Base-by-base conservation (phyloP, 1,140 invertebrate species). In the Scylla paramamosain region DNA sequence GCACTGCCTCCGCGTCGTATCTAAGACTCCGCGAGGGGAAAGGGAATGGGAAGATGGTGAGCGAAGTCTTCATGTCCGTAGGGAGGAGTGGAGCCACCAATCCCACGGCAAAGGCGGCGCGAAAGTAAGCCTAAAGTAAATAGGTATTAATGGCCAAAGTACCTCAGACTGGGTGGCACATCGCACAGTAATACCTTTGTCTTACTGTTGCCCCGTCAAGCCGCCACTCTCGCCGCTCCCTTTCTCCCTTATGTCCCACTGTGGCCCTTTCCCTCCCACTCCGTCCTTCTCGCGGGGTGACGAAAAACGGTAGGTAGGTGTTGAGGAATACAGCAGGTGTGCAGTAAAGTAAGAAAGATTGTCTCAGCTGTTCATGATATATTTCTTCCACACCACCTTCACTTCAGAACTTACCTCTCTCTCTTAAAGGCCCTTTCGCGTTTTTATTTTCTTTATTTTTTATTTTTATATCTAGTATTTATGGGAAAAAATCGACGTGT, bases 121-220 rank as follows among this genome's bases (percentile, higher is more conserved):
- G 28, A 52, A 91, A 91, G 52, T 91, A 91, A 59, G 89, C 89
- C 89, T 87, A 91, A 28, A 59, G 89, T 59, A 59, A 91, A 91
- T 32, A 52, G 28, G 89, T 91, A 91, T 7, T 31, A 89, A 48
- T 39, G 89, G 8, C 48, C n/a, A 59, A 25, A 91, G 48, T 59
- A 16, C 39, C 25, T 12, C 8, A 46, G 28, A 3, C 87, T 31
- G 89, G 52, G 31, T 91, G 59, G 52, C 20, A 91, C 48, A 25
- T 67, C 16, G 48, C 7, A 29, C 29, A 16, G 16, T 32, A 29
- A 67, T 77, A 32, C 90, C 90, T 91, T 52, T 29, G 29, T 32
- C 59, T 77, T 29, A 52, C 4, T 20, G 28, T 0, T 32, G 28
- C 4, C 4, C 12, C 25, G 0, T 46, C 32, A 10, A 29, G 31